A percentile compares a stretch with the other conserved stretches of the same genome.
phyloP scores from a whole-genome alignment of 2,888 invertebrate genomes.

The Andrena haemorrhoa region DNA sequence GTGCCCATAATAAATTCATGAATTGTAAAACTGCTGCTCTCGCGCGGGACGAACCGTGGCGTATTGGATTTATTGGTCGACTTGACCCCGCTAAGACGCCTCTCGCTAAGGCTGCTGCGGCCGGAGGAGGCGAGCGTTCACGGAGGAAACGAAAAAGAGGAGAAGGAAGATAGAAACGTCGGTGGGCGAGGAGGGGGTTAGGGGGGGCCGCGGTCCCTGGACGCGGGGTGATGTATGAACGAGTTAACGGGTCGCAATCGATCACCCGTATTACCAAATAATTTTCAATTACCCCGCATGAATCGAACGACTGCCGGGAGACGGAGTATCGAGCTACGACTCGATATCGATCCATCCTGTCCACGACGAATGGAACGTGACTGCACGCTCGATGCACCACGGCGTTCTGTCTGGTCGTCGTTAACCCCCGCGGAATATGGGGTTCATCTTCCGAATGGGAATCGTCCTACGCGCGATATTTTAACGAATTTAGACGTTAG shows the following conservation, averaged over 20 bases:
- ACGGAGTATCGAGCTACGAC: constrained; percentile 36
- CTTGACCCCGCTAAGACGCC: constrained; percentile 83
- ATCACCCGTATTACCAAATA: constrained; percentile 82
- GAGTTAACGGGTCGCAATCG: constrained; percentile 82
- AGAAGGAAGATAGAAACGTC: constrained; percentile 58
- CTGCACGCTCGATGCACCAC: not conserved
- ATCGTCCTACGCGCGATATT: not conserved
- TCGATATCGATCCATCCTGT: constrained; percentile 60
- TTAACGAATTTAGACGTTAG: not conserved
- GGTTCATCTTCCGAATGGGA: constrained; percentile 25
- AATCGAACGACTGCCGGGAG: constrained; percentile 67
- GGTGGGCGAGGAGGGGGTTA: constrained; percentile 41
- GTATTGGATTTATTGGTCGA: constrained; percentile 84
- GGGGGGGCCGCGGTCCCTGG: constrained; percentile 48
- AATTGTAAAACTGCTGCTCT: constrained; percentile 83
- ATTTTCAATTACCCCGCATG: constrained; percentile 82
- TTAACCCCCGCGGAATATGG: constrained; percentile 27
- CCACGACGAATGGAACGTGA: constrained; percentile 7
- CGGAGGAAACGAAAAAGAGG: constrained; percentile 48
- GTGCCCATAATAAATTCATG: constrained; percentile 84
- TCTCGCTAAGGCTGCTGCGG: constrained; percentile 63
- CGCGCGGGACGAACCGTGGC: constrained; percentile 83
- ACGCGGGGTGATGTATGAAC: constrained; percentile 81
- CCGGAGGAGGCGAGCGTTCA: constrained; percentile 42
- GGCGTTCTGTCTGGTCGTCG: constrained; percentile 14